phyloP scores from a whole-genome alignment of 2,888 invertebrate genomes.

The Tortrix viridana region DNA sequence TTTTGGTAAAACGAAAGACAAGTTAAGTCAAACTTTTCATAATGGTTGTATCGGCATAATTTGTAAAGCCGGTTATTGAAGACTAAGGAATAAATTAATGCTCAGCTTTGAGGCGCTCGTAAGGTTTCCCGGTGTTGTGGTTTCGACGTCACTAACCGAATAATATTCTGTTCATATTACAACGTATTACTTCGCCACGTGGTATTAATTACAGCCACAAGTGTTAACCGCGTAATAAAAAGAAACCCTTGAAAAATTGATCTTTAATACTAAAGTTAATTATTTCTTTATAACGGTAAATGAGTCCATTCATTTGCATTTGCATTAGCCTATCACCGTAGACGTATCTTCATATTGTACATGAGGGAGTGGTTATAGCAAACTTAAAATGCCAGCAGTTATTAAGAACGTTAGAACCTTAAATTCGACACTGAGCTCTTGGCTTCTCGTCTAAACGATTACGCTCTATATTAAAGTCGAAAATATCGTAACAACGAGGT shows the following conservation, averaged over 20 bases:
- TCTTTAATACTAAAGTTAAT: not conserved
- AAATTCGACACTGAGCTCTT: conserved; percentile 3
- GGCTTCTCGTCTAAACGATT: conserved; percentile 25
- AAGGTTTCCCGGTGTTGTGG: conserved; percentile 60
- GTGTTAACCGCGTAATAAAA: conserved; percentile 42
- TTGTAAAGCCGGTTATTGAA: conserved; percentile 28
- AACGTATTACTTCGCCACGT: conserved; percentile 53
- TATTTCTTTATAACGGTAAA: conserved; percentile 21
- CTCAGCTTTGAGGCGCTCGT: conserved; percentile 43
- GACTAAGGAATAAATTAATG: conserved; percentile 35
- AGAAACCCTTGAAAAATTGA: conserved; percentile 51
- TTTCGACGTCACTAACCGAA: conserved; percentile 56
- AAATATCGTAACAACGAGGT: conserved; percentile 47
- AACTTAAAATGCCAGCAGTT: conserved; percentile 7
- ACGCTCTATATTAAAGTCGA: conserved; percentile 23
- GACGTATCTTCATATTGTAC: conserved; percentile 29
- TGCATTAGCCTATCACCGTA: conserved; percentile 29
- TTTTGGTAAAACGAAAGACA: too few relatives aligned
- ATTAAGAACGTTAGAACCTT: conserved; percentile 12
- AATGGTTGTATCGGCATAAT: not conserved
- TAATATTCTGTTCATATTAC: conserved; percentile 51
- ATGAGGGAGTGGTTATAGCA: conserved; percentile 28
- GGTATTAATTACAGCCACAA: conserved; percentile 39
- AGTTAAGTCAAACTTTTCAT: too few relatives aligned
- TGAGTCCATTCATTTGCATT: conserved; percentile 25